Base-by-base conservation (phyloP, 2,888 invertebrate genomes). In the Hydrotaea cyrtoneurina region DNA sequence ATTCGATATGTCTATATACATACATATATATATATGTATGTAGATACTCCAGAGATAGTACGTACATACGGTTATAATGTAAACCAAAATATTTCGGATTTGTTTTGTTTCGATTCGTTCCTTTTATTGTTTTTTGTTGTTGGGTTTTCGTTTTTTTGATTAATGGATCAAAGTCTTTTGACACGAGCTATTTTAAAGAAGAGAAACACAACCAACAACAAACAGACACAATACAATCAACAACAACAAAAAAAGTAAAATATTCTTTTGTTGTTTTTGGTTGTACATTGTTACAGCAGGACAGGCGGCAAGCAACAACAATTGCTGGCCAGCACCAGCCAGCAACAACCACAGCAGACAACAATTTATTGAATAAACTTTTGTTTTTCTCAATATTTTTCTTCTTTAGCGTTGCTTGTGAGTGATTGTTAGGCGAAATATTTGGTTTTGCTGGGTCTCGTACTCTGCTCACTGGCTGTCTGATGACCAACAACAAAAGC, bases 131-230 rank as follows among this genome's bases (percentile, higher is more conserved):
- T 39, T 26, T 78, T 71, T 43, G 46, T 66, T 78, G 43, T 66
- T n/a, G n/a, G n/a, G n/a, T 72, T 19, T 71, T 31, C 43, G 8
- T 36, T 69, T 73, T 50, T 81, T 90, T 91, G 92, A 91, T 91
- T 91, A 91, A 92, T 91, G 91, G 91, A 91, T 92, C 91, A 91
- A 92, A 91, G 91, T 89, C 92, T 91, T 91, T 91, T 91, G 92
- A 92, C 92, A 92, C 91, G 36, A 31, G 26, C 50, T 50, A 50
- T 79, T 39, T 75, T 17, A 23, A 71, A 81, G 72, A 74, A 64
- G 21, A 77, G 39, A 39, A 39, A 78, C 64, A 64, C 57, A 11
- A 59, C 59, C 13, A 31, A 15, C 59, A 21, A 26, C 15, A 10
- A 26, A 13, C 39, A 2, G 7, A 7, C 31, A 31, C 31, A 31